Evolutionary conservation across 2,113 vertebrate species (phyloP).

Genomic region (Protobothrops flavoviridis): DNA sequence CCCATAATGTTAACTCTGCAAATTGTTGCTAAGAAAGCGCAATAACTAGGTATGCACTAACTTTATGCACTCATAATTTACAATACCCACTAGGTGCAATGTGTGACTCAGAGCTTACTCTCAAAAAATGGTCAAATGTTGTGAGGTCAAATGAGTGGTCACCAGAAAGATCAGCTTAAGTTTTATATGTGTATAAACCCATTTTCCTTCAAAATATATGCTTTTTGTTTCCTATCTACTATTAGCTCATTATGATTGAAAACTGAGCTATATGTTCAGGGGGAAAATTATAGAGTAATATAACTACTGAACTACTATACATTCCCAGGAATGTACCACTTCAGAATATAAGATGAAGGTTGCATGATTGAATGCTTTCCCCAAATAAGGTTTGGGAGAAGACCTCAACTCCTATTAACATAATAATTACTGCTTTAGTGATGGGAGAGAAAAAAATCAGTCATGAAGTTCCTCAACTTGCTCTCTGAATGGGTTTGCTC

Average conservation of each 20-base stretch:
- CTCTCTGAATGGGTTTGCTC: not conserved
- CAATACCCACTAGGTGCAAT: not conserved
- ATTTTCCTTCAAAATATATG: not conserved
- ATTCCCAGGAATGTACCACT: not conserved
- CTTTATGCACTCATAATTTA: not conserved
- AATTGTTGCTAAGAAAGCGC: not conserved
- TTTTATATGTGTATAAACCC: not conserved
- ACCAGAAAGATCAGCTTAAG: not conserved
- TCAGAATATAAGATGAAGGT: not conserved
- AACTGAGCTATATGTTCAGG: not conserved
- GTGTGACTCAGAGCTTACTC: not conserved
- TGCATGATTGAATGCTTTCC: not conserved
- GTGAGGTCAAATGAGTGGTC: not conserved
- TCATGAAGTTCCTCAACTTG: not conserved
- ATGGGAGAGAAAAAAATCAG: not conserved
- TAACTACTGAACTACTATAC: not conserved
- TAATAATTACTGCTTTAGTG: not conserved
- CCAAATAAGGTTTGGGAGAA: not conserved
- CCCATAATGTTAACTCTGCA: not conserved
- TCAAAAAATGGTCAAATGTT: not conserved
- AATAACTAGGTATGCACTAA: not conserved
- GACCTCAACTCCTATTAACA: not conserved
- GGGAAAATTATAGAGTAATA: not conserved
- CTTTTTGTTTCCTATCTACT: not conserved
- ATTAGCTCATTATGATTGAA: not conserved